Conservation (phyloP, 2,888 invertebrate species). For the Globia sparganii region DNA sequence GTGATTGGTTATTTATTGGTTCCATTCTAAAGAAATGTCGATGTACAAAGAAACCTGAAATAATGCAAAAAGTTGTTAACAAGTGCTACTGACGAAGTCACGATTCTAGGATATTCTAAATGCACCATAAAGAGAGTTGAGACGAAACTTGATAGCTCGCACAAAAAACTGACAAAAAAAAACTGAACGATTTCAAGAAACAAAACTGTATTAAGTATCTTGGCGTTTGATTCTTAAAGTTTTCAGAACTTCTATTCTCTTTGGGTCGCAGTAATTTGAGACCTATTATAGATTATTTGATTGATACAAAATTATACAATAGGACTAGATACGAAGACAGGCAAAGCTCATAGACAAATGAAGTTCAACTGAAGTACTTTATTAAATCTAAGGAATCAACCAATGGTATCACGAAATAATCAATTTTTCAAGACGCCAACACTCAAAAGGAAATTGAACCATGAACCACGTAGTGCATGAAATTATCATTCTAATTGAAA, state of each 20-base stretch:
- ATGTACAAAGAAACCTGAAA: conserved; percentile 19
- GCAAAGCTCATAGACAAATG: background rate
- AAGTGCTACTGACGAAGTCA: conserved; percentile 20
- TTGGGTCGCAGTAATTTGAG: background rate
- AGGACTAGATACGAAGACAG: background rate
- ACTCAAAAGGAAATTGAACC: background rate
- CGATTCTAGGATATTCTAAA: conserved; percentile 37
- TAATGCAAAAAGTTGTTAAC: conserved; percentile 15
- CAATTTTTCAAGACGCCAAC: background rate
- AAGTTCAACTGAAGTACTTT: background rate
- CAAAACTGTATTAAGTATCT: background rate
- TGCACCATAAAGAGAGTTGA: conserved; percentile 22
- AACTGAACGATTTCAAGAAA: background rate
- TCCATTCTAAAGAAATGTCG: conserved; percentile 18
- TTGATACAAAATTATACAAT: background rate
- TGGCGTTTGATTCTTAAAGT: background rate
- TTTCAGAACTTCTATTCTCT: background rate
- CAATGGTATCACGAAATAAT: background rate
- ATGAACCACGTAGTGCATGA: background rate
- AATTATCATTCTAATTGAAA: conserved; percentile 13
- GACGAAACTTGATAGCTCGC: conserved; percentile 10
- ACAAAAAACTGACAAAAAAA: conserved; percentile 27
- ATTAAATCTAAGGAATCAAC: background rate
- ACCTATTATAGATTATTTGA: background rate
- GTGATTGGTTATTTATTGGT: conserved; percentile 11